Conservation (phyloP, 2,113 vertebrate genomes). For the Acinonyx jubatus region DNA sequence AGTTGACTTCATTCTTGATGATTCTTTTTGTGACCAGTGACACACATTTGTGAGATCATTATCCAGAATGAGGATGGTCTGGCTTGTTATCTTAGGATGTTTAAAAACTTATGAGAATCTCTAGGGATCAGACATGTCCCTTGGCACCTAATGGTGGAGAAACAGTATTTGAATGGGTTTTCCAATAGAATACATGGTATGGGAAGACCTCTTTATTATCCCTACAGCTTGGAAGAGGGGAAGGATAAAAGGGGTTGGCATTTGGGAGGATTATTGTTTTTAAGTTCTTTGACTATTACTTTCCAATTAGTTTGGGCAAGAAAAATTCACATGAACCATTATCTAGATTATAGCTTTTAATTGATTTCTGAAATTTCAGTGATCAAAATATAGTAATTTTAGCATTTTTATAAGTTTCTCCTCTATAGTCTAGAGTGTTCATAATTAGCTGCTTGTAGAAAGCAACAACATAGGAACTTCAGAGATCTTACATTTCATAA, state of each 20-base stretch:
- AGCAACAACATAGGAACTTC: background rate
- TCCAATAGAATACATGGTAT: background rate
- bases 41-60: constrained; percentile 21
- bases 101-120: constrained; percentile 10
- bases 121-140: background rate
- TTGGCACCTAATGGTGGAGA: background rate
- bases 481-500: constrained; percentile 14
- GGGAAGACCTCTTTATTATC: background rate
- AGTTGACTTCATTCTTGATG: background rate
- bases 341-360: background rate
- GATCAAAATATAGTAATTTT: background rate
- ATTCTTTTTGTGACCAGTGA: constrained; percentile 10
- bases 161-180: background rate
- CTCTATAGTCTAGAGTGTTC: background rate
- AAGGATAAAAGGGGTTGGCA: background rate
- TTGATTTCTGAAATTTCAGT: background rate
- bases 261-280: background rate
- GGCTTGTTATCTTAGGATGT: background rate
- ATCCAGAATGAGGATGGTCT: background rate
- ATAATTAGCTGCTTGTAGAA: background rate
- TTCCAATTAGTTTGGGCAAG: background rate
- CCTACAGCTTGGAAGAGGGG: background rate
- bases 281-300: background rate
- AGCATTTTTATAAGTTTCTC: background rate
- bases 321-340: background rate